A percentile compares a stretch with the other conserved stretches of the same genome.
Evolutionary conservation across 2,113 vertebrate species (phyloP).

Genomic region (Nerophis lumbriciformis): DNA sequence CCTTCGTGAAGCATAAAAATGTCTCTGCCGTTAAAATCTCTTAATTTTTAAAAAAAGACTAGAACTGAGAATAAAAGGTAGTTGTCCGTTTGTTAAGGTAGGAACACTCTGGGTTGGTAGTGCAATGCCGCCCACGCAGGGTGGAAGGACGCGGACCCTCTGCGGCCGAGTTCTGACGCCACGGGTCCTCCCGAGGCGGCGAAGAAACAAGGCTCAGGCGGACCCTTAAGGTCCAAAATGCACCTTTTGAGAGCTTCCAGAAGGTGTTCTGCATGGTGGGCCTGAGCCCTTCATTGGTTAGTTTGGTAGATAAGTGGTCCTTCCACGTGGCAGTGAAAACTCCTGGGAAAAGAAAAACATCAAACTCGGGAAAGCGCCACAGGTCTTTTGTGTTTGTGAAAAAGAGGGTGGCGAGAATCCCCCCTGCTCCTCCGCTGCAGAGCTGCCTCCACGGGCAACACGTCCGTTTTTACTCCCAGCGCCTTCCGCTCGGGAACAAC

Average conservation of each 20-base stretch:
- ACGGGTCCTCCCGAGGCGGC: neutral
- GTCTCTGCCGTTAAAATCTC: slow-evolving; percentile 43
- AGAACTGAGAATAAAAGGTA: slow-evolving; percentile 43
- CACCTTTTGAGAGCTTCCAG: neutral
- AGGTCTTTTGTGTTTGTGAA: too few species aligned
- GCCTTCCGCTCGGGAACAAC: slow-evolving; percentile 44
- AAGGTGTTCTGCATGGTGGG: slow-evolving; percentile 4
- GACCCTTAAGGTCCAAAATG: neutral
- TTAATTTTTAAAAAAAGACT: slow-evolving; percentile 51
- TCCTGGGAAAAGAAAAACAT: slow-evolving; percentile 21
- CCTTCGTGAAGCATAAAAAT: slow-evolving; percentile 58
- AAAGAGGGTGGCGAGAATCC: slow-evolving; percentile 3
- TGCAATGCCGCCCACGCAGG: slow-evolving; percentile 20
- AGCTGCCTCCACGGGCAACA: neutral
- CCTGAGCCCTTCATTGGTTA: slow-evolving; percentile 25
- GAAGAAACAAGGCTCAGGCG: slow-evolving; percentile 16
- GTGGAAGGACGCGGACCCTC: neutral
- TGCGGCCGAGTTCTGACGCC: neutral
- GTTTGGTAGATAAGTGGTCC: slow-evolving; percentile 36
- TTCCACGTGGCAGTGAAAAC: slow-evolving; percentile 49
- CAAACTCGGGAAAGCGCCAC: slow-evolving; percentile 14
- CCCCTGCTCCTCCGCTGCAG: slow-evolving; percentile 48
- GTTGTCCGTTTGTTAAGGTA: slow-evolving; percentile 29
- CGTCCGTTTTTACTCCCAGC: slow-evolving; percentile 41
- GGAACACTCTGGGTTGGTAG: slow-evolving; percentile 45